phyloP scores from a whole-genome alignment of 2,888 invertebrate species.

The Pollenia labialis region DNA sequence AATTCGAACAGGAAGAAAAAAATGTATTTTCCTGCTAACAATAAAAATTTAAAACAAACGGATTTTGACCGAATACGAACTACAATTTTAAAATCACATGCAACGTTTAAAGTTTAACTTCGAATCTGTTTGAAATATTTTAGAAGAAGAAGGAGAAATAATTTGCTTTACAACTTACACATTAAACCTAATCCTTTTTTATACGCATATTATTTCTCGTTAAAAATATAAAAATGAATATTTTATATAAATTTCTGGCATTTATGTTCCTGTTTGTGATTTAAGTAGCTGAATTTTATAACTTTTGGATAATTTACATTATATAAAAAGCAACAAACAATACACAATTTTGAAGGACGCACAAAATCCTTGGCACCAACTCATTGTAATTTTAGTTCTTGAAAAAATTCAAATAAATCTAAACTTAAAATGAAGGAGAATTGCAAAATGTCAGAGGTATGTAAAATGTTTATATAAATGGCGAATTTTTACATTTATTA shows the following conservation, averaged over 20 bases:
- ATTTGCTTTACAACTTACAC: constrained; percentile 6
- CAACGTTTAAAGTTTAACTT: neutral
- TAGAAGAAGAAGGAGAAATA: neutral
- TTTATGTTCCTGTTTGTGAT: constrained; percentile 63
- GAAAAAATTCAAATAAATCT: constrained; percentile 1
- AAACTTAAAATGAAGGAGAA: constrained; percentile 52
- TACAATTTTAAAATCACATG: constrained; percentile 28
- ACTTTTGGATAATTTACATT: constrained; percentile 35
- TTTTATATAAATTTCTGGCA: constrained; percentile 30
- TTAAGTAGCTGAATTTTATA: constrained; percentile 36
- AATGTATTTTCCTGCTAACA: constrained; percentile 39
- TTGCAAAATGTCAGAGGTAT: constrained; percentile 71
- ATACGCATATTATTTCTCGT: neutral
- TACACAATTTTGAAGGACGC: constrained; percentile 24
- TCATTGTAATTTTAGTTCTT: constrained; percentile 7
- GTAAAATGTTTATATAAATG: constrained; percentile 15
- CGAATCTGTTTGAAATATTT: neutral
- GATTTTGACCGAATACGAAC: constrained; percentile 58
- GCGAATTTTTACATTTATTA: neutral
- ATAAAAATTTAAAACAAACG: constrained; percentile 19
- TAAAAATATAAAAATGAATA: constrained; percentile 15
- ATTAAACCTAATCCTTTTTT: neutral
- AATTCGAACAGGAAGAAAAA: constrained; percentile 1
- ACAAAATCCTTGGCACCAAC: constrained; percentile 39
- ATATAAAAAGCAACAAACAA: constrained; percentile 2